Base-by-base conservation (phyloP, 1,140 invertebrate genomes). In the Phymastichus coffea region DNA sequence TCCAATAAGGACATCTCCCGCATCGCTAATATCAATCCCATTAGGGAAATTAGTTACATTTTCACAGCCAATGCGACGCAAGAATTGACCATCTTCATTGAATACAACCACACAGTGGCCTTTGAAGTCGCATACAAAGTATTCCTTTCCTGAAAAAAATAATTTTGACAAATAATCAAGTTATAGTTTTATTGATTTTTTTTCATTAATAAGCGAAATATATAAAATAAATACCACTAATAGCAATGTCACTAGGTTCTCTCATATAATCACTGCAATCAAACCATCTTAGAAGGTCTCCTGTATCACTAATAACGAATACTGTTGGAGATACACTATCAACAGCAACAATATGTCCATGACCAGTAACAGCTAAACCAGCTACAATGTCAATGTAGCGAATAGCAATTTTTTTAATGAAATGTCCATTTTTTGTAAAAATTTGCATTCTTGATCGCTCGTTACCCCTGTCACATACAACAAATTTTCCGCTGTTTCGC, bases 321-420 rank as follows among this genome's bases (percentile, higher is more conserved):
- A 98, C 92, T 30, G 95, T 97, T 1, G 95, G 95, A 41, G 94
- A 95, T 14, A 97, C 95, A 73, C 93, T 95, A 72, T 98, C 95
- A n/a, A 98, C 95, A 43, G 94, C 94, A 35, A 98, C 93, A 70
- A 98, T 97, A 62, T 97, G 87, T 14, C 93, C 93, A 74, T 93
- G 86, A 49, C 86, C 83, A 25, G 92, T 95, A 10, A 97, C 93
- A 15, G 94, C 94, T 66, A 98, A 80, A 35, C 95, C 94, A 65
- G 95, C 95, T n/a, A 98, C 94, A 66, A 98, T 98, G 73, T 98
- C 95, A 71, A 98, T 97, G 76, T 96, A 97, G 58, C 93, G 81
- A 61, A 93, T 93, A 40, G 93, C 92, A 69, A 97, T 97, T 75
- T 96, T 96, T 77, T 94, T 94, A 55, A 97, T 83, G 72, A 92